Conservation (phyloP, 2,888 invertebrate species). For the Gasteruption jaculator region DNA sequence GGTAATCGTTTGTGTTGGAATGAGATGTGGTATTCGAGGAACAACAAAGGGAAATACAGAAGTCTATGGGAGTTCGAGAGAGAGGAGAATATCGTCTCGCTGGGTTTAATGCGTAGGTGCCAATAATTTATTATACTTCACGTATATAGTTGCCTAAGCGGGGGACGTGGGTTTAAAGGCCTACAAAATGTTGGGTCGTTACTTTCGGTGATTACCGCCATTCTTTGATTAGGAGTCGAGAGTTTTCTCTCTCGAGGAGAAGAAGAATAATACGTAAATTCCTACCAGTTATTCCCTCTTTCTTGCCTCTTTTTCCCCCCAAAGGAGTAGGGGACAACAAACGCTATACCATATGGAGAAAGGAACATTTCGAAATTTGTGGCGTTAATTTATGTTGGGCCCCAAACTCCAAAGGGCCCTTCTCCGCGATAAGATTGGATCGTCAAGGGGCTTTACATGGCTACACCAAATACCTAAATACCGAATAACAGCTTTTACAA, state of each 20-base stretch:
- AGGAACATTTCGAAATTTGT: conserved; percentile 41
- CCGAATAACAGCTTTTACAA: conserved; percentile 39
- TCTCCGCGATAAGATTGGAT: conserved; percentile 49
- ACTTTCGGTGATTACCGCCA: conserved; percentile 41
- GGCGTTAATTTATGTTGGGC: conserved; percentile 47
- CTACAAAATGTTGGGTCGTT: conserved; percentile 36
- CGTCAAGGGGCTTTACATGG: conserved; percentile 39
- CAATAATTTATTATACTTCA: conserved; percentile 39
- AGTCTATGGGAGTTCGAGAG: conserved; percentile 3
- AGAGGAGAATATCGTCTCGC: conserved; percentile 16
- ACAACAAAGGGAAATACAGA: conserved; percentile 7
- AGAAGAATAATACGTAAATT: conserved; percentile 27
- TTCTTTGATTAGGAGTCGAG: conserved; percentile 37
- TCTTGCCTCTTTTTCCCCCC: neutral
- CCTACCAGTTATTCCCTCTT: conserved; percentile 17
- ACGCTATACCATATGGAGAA: neutral
- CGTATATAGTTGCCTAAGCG: conserved; percentile 27
- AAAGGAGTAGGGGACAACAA: neutral
- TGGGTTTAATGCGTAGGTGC: conserved; percentile 37
- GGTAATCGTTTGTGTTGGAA: conserved; percentile 4
- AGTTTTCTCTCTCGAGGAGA: neutral
- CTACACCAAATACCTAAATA: conserved; percentile 40
- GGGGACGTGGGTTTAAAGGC: conserved; percentile 28
- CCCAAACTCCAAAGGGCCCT: conserved; percentile 29
- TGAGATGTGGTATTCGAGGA: conserved; percentile 17